Evolutionary conservation across 2,113 vertebrate genomes (phyloP).

Genomic region (Scomber colias): DNA sequence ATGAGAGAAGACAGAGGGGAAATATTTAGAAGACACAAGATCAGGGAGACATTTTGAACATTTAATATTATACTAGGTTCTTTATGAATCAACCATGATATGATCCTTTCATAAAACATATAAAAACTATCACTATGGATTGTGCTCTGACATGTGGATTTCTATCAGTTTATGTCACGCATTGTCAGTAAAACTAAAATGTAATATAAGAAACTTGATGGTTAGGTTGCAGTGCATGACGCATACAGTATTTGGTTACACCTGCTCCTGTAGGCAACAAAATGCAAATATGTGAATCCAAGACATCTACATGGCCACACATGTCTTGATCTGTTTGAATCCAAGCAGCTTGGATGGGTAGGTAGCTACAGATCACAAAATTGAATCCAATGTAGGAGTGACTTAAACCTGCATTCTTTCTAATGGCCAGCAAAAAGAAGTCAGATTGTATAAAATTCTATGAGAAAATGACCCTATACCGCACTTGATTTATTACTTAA

Average conservation of each 20-base stretch:
- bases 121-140: background rate
- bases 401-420: too few relatives aligned
- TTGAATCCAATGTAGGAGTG: too few relatives aligned
- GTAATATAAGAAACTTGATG: background rate
- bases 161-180: background rate
- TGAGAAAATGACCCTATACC: too few relatives aligned
- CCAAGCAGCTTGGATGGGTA: too few relatives aligned
- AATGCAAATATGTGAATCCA: background rate
- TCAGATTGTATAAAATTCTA: too few relatives aligned
- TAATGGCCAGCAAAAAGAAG: too few relatives aligned
- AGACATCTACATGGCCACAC: too few relatives aligned
- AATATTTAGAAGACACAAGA: background rate
- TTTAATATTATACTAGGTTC: background rate
- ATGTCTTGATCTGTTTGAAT: too few relatives aligned
- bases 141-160: background rate
- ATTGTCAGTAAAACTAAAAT: background rate
- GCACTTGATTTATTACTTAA: too few relatives aligned
- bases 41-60: background rate
- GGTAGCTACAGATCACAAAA: too few relatives aligned
- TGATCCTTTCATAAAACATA: slow-evolving; percentile 6
- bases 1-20: slow-evolving; percentile 19
- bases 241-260: slow-evolving; percentile 6
- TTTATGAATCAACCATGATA: slow-evolving; percentile 1
- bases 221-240: background rate
- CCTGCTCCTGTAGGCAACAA: background rate